Evolutionary conservation across 2,113 vertebrate genomes (phyloP), one percentile per base, ranked within the genome.

Genomic region (Tyrannus savana): DNA sequence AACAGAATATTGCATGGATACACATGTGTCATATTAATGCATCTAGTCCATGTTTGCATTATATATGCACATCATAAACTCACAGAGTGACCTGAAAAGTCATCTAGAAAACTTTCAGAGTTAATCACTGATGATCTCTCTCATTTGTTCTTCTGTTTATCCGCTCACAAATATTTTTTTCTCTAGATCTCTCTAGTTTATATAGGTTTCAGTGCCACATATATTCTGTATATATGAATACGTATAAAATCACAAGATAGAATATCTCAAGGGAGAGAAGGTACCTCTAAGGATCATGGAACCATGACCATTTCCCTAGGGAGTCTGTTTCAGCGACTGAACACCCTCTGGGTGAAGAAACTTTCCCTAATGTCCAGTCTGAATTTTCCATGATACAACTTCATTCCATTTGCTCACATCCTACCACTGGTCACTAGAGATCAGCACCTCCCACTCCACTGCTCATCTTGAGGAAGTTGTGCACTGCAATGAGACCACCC

Each of bases 121-220:
- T 14, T 46, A 76, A 55, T 33, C 49, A 13, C 41, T 73, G 52
- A 60, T 37, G 55, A 63, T 60, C 9, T 81, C 64, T 60, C 55
- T 69, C 33, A 39, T 41, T 47, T 60, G 25, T 9, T 47, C 25
- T 89, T 78, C 41, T 25, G 9, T 46, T 56, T 69, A 55, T n/a
- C 56, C 87, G 17, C 21, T 74, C 23, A 62, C 75, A 84, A 69
- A 76, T 79, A 39, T 91, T 79, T 92, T 60, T 89, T 84, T 91
- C 37, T 59, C 49, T 62, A 42, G 28, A 46, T 67, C 18, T 46
- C 6, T 73, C 69, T 85, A 67, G 23, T 53, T 76, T 86, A 44
- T 58, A 46, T 10, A 80, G 22, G 16, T 59, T 58, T 56, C 30
- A 82, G 35, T 37, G n/a, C 53, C 52, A 49, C 24, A 60, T 50